Evolutionary conservation across 2,888 invertebrate species (phyloP).

Genomic region (Corbicula japonica): DNA sequence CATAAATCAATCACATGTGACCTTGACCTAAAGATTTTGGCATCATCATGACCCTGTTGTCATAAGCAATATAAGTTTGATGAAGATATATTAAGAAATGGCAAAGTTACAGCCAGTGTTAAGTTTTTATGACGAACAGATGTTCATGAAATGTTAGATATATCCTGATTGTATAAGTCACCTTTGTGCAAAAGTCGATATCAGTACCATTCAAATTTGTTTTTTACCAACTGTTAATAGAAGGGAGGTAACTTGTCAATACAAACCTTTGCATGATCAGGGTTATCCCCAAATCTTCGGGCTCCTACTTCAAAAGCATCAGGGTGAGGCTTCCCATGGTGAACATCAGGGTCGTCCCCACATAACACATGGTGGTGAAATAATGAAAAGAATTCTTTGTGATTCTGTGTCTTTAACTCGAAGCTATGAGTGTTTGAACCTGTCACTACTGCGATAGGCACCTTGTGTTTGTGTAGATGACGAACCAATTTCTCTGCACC

Average conservation of each 20-base stretch:
- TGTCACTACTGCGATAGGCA: slow-evolving; percentile 96
- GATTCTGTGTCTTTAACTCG: slow-evolving; percentile 87
- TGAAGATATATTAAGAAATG: too few relatives aligned
- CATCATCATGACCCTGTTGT: too few relatives aligned
- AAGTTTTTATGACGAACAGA: too few relatives aligned
- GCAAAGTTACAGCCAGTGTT: too few relatives aligned
- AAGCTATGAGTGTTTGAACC: slow-evolving; percentile 91
- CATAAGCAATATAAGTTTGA: too few relatives aligned
- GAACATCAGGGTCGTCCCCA: slow-evolving; percentile 94
- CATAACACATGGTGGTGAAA: slow-evolving; percentile 92
- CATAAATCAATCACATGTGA: too few relatives aligned
- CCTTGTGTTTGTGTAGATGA: slow-evolving; percentile 91
- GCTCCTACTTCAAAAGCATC: slow-evolving; percentile 95
- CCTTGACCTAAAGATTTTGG: too few relatives aligned
- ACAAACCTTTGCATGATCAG: slow-evolving; percentile 80
- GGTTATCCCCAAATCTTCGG: slow-evolving; percentile 90
- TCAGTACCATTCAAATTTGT: too few relatives aligned
- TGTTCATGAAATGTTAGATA: too few relatives aligned
- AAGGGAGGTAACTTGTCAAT: not conserved
- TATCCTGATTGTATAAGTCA: too few relatives aligned
- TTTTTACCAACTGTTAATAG: too few relatives aligned
- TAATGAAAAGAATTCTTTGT: slow-evolving; percentile 81
- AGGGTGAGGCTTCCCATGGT: slow-evolving; percentile 95
- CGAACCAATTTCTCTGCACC: slow-evolving; percentile 93
- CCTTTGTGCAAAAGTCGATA: too few relatives aligned